phyloP scores from a whole-genome alignment of 2,888 invertebrate genomes.

The Nomada ferruginata region DNA sequence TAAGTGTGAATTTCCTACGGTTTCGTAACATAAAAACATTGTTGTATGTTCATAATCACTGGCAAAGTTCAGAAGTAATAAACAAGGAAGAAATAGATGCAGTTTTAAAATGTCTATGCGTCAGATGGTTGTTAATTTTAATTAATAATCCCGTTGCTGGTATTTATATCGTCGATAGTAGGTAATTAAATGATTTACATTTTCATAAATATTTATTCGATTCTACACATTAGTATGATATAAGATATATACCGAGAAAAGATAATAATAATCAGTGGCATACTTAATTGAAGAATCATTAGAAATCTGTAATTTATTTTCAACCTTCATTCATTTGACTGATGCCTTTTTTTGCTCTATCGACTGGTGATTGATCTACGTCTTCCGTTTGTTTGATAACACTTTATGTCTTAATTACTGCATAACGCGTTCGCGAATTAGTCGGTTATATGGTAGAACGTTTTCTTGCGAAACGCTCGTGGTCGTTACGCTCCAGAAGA shows the following conservation, averaged over 20 bases:
- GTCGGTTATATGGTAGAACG: conserved; percentile 39
- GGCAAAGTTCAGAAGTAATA: not conserved
- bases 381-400: conserved; percentile 5
- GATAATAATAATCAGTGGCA: too few species aligned
- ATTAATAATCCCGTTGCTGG: too few species aligned
- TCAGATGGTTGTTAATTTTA: too few species aligned
- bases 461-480: conserved; percentile 57
- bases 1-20: conserved; percentile 7
- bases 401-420: conserved; percentile 26
- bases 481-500: conserved; percentile 59
- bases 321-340: not conserved
- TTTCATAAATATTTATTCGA: too few species aligned
- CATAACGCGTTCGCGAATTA: conserved; percentile 38
- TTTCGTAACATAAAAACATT: conserved; percentile 1
- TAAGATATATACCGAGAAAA: too few species aligned
- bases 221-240: too few species aligned
- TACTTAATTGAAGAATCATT: too few species aligned
- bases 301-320: too few species aligned
- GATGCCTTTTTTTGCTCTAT: not conserved
- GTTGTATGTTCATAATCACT: not conserved
- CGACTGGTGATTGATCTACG: not conserved
- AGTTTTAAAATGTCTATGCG: too few species aligned
- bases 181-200: too few species aligned
- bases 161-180: too few species aligned
- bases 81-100: too few species aligned